Percentiles rank a stretch among this genome's conserved stretches.
phyloP scores from a whole-genome alignment of 2,888 invertebrate species.

The Nephrotoma guestfalica region DNA sequence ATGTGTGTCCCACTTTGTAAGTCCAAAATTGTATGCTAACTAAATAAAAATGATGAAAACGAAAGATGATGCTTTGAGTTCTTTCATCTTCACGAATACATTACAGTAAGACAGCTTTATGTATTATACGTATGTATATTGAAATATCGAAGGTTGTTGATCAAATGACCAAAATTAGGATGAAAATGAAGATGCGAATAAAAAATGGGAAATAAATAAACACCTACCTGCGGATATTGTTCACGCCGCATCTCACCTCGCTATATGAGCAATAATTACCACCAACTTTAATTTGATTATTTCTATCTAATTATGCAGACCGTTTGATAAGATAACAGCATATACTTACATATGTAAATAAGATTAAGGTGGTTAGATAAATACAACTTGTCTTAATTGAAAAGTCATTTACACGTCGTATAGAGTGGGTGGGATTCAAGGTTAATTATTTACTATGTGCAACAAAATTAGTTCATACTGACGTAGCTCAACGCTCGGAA shows the following conservation, averaged over 20 bases:
- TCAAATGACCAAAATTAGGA: background rate
- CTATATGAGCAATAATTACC: background rate
- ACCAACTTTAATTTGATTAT: too few relatives aligned
- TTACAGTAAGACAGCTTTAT: too few relatives aligned
- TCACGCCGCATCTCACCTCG: background rate
- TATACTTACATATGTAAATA: background rate
- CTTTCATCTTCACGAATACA: background rate
- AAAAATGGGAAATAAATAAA: background rate
- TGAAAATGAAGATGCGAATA: background rate
- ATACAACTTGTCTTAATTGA: background rate
- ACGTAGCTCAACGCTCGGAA: background rate
- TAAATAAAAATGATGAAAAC: background rate
- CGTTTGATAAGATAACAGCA: too few relatives aligned
- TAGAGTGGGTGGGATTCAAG: background rate
- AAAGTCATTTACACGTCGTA: background rate
- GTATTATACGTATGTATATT: background rate
- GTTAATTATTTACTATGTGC: background rate
- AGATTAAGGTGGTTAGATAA: background rate
- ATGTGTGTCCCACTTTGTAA: background rate
- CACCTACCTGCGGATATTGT: background rate
- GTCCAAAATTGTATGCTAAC: background rate
- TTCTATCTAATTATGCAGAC: too few relatives aligned
- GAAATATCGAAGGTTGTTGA: background rate
- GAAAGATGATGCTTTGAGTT: background rate
- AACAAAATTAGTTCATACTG: background rate